phyloP scores from a whole-genome alignment of 2,797 vertebrate genomes.

The Cyclopterus lumpus region DNA sequence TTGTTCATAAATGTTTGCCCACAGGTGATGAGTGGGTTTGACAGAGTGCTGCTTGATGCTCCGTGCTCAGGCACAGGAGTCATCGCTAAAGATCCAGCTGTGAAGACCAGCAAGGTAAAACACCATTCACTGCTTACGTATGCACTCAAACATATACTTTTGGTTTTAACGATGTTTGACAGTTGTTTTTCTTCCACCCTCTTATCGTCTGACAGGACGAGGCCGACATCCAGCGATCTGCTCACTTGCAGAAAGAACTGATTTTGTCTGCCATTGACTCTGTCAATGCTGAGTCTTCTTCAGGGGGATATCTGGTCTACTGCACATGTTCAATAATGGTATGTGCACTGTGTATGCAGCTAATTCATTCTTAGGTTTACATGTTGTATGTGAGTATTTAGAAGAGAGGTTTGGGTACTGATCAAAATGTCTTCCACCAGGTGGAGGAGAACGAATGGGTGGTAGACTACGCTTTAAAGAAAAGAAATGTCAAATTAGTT shows the following conservation, averaged over 20 bases:
- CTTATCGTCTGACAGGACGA: conserved; percentile 84
- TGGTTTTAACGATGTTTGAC: conserved; percentile 1
- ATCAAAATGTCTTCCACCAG: conserved; percentile 71
- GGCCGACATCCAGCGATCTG: conserved; percentile 90
- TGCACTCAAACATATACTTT: not conserved
- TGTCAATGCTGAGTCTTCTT: conserved; percentile 89
- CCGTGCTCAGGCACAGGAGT: conserved; percentile 97
- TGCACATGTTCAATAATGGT: conserved; percentile 97
- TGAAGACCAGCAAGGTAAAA: conserved; percentile 95
- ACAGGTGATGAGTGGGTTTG: conserved; percentile 96
- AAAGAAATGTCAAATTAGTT: conserved; percentile 96
- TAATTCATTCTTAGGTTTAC: not conserved
- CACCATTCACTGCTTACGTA: not conserved
- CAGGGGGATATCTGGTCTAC: conserved; percentile 94
- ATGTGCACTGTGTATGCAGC: not conserved
- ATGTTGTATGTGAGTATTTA: not conserved
- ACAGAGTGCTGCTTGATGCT: conserved; percentile 95
- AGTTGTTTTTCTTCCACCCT: not conserved
- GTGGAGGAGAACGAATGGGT: conserved; percentile 99
- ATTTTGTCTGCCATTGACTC: conserved; percentile 96
- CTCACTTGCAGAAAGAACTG: conserved; percentile 96
- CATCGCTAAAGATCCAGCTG: conserved; percentile 96
- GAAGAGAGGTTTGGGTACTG: not conserved
- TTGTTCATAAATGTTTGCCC: conserved; percentile 6
- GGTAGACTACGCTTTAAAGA: conserved; percentile 97